Evolutionary conservation across 2,888 invertebrate genomes (phyloP).

Genomic region (Trachelus stipa): DNA sequence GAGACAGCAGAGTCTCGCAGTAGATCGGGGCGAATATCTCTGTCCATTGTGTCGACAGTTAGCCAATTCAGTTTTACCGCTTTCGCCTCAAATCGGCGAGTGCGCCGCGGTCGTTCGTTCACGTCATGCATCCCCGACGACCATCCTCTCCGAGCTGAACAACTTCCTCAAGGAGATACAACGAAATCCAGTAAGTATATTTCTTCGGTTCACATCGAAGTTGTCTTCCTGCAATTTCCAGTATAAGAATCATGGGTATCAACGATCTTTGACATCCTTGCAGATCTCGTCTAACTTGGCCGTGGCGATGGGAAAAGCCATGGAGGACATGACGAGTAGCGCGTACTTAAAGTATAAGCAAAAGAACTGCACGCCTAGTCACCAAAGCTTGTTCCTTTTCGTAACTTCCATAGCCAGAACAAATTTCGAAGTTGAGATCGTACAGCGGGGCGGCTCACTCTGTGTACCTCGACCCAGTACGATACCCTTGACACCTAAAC

Average conservation of each 20-base stretch:
- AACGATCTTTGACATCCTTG: constrained; percentile 28
- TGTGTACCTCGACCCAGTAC: constrained; percentile 67
- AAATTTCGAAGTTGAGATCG: constrained; percentile 92
- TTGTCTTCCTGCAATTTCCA: background rate
- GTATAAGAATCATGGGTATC: constrained; percentile 10
- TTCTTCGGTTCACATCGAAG: background rate
- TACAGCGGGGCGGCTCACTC: constrained; percentile 88
- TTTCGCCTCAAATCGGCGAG: constrained; percentile 79
- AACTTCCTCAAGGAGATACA: constrained; percentile 78
- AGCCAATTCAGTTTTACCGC: constrained; percentile 89
- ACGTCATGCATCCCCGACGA: constrained; percentile 68
- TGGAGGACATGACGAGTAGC: constrained; percentile 93
- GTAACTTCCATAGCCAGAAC: constrained; percentile 90
- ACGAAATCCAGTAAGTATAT: constrained; percentile 72
- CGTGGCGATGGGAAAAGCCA: constrained; percentile 90
- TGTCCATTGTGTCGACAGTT: constrained; percentile 96
- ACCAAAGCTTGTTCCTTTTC: constrained; percentile 86
- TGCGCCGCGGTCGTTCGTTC: constrained; percentile 75
- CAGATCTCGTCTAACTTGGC: constrained; percentile 80
- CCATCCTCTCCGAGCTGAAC: constrained; percentile 68
- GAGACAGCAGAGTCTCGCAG: constrained; percentile 78
- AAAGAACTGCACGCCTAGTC: constrained; percentile 74
- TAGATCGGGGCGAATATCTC: constrained; percentile 88
- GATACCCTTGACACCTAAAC: constrained; percentile 76
- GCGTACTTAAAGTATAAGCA: constrained; percentile 85